Base-by-base conservation (phyloP, 1,140 invertebrate genomes). In the Phortica variegata region DNA sequence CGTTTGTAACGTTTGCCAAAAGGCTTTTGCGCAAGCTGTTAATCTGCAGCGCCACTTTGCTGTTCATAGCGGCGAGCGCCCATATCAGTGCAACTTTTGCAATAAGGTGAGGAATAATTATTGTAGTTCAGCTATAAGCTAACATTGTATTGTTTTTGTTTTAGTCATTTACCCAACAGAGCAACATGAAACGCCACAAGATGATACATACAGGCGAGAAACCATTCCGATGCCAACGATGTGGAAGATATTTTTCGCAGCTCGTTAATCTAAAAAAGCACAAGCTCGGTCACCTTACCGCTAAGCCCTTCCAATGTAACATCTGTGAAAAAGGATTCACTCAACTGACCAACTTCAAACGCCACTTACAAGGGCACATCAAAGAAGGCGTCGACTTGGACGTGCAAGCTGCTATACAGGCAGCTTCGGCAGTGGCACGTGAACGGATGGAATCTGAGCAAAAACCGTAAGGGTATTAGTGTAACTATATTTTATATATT, bases 141-240 rank as follows among this genome's bases (percentile, higher is more conserved):
- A 26, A 26, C 5, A 26, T 26, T 6, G 5, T n/a, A 6, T 26
- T 26, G 10, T 26, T 26, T 10, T 26, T 26, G 23, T 26, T 10
- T 26, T 10, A 26, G 56, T 68, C 68, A 34, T 76, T 76, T 41
- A 75, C 73, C 31, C 73, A 76, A 56, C 71, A 74, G 43, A 72
- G 71, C 47, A 76, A 76, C 53, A 69, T 76, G 68, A 75, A 70
- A 37, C 73, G 73, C 34, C 73, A 76, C 57, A 66, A 76, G 55
- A 66, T 76, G 54, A 73, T 60, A 58, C 73, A 76, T 49, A 75
- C 73, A n/a, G 73, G 73, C 26, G 70, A 73, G 43, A 74, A 76
- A 42, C 73, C 73, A 37, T 76, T 75, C 39, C 65, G 69, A 2
- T 76, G 73, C 41, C 70, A 73, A 47, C 54, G 66, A 5, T 76